Base-by-base conservation (phyloP, 1,140 invertebrate species). In the Belonocnema kinseyi region DNA sequence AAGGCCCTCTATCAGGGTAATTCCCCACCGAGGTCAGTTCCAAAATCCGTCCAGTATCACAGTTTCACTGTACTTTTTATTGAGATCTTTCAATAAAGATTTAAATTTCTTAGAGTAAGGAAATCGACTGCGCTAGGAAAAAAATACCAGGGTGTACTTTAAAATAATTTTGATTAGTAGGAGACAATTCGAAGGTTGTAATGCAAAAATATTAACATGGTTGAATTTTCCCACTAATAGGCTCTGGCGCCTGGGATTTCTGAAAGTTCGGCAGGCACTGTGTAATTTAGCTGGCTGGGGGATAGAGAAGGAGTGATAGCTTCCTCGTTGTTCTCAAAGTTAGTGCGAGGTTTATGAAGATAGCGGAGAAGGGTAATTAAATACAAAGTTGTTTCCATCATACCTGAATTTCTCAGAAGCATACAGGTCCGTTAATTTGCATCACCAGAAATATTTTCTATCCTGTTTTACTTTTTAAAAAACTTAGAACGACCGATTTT, bases 231-330 rank as follows among this genome's bases (percentile, higher is more conserved):
- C 61, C 46, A 66, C 61, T 66, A 66, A 33, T 66, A 66, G 61
- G 61, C 61, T 66, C 74, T 79, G 75, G 75, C 54, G 54, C 58
- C 19, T 13, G 17, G n/a, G 21, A 51, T 72, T 71, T 70, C 46
- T 58, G 76, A 80, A 86, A 81, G 79, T 85, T 80, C 51, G 77
- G 51, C 52, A 73, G 70, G 73, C 80, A 80, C 83, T 82, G 83
- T 75, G 58, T 78, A 83, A 73, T 84, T 84, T 80, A 72, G 80
- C 61, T 77, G 80, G 85, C 83, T 86, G 82, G 84, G 82, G 74
- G 61, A 50, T 78, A 81, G 61, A 66, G 61, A 66, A 33, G 54
- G 61, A 46, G 61, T 66, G 61, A 66, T 81, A 80, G 81, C 77
- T 76, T 73, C 71, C 26, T 53, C 73, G 77, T 82, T 77, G 76